phyloP scores from a whole-genome alignment of 2,888 invertebrate genomes.

The Ormyrus rosae region DNA sequence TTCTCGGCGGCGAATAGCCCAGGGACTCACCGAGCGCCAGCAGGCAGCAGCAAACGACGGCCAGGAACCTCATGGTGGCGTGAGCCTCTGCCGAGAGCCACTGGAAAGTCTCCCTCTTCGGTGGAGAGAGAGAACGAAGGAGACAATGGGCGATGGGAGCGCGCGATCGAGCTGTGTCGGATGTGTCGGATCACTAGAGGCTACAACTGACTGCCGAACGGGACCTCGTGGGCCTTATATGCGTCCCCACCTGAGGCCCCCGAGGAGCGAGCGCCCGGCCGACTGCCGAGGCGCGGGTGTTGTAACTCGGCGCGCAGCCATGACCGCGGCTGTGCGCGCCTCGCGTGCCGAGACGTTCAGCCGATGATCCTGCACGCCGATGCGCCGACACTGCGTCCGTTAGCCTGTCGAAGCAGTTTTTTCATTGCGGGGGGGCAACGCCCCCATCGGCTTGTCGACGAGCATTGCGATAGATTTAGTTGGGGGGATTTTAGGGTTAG shows the following conservation, averaged over 20 bases:
- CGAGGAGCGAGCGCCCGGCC: constrained; percentile 17
- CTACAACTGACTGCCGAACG: constrained; percentile 65
- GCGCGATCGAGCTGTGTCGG: background rate
- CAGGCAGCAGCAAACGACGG: constrained; percentile 45
- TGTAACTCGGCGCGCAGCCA: constrained; percentile 12
- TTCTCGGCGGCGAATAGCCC: background rate
- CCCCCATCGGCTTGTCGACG: too few species aligned
- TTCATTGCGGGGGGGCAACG: too few species aligned
- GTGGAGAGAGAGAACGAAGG: background rate
- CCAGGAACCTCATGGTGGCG: constrained; percentile 30
- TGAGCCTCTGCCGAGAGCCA: background rate
- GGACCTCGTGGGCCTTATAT: constrained; percentile 73
- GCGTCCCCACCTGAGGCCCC: constrained; percentile 64
- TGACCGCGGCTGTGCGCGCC: background rate
- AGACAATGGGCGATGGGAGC: too few species aligned
- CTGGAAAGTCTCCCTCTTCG: background rate
- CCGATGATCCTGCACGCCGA: too few species aligned
- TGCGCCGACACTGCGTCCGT: too few species aligned
- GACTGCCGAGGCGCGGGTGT: constrained; percentile 14
- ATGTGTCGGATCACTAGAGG: constrained; percentile 72
- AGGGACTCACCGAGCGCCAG: constrained; percentile 45
- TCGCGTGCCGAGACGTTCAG: too few species aligned
- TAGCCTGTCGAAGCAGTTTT: too few species aligned
- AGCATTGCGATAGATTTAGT: background rate
- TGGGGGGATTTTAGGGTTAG: too few species aligned